Base-by-base conservation (phyloP, 2,888 invertebrate genomes). In the Melipona bicolor region DNA sequence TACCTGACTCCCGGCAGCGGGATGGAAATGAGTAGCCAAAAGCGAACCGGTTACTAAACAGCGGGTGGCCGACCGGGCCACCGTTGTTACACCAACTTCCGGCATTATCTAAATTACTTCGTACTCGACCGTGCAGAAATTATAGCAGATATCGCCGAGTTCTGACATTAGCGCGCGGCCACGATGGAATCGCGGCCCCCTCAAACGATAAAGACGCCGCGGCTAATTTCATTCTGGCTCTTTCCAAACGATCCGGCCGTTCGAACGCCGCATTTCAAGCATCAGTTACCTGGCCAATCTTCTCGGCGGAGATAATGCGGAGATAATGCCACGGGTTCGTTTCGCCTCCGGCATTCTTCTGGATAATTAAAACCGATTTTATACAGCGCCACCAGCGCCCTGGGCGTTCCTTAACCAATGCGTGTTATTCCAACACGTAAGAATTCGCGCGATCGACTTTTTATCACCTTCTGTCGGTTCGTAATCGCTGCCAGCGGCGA, bases 71-170 rank as follows among this genome's bases (percentile, higher is more conserved):
- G 50, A 36, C 62, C 61, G 62, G 43, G 56, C 54, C 54, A 56
- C 68, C 27, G 27, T 79, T 79, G 89, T 86, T 87, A 88, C 85
- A 77, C 79, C 86, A 92, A 92, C 92, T 92, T 92, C 86, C 83
- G 86, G 90, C 91, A 91, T 92, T 91, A 92, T 90, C 91, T 90
- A 90, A 92, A 92, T 92, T 91, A 90, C 90, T 90, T 89, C 87
- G 88, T 89, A 81, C 71, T 68, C 88, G 87, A 77, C 67, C n/a
- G 17, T 49, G 62, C 59, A 52, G 87, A 84, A 54, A 88, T 90
- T 71, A 87, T 86, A 9, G 87, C 76, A 73, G 84, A 84, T 84
- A 78, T 69, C 74, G 79, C 82, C 6, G 88, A 89, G 74, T 89
- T 88, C 56, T 83, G 82, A 62, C 70, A 74, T 75, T 70, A 87